Evolutionary conservation across 2,113 vertebrate genomes (phyloP), one percentile per base, ranked within the genome.

Genomic region (Corydoras maculifer): DNA sequence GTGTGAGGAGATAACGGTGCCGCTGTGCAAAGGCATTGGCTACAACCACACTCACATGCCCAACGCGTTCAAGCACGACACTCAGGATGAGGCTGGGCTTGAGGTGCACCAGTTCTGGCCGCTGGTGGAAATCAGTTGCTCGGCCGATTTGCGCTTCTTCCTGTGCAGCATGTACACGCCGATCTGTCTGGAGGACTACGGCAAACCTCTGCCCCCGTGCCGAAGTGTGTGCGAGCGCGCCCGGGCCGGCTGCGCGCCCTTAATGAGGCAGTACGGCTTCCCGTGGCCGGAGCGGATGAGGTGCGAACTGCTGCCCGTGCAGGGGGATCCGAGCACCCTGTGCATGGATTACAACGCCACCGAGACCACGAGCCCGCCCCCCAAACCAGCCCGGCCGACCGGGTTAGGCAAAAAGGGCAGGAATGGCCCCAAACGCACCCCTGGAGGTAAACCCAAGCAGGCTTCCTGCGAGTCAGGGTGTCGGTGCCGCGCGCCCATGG

Each of bases 181-280:
- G 62, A 96, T 97, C 90, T 98, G 95, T 86, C 90, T 96, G 84
- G 90, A 92, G 87, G 54, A 57, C 14, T 57, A 57, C 54, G 54
- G 54, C 14, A 95, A 96, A 80, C 94, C 95, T 2, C 90, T 96
- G 84, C 94, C 94, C 29, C 95, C 94, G 13, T 96, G 95, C 85
- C 86, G 94, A 82, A 83, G 77, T 96, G 95, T 68, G 93, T 97
- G 87, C 86, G 95, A 69, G 95, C 94, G 69, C 89, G 90, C 75
- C 93, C 94, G 0, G 94, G 95, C 73, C 14, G 54, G 54, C 54
- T 98, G 95, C 80, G 93, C 94, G 9, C 94, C 95, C 9, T 92
- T 98, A 79, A 98, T 98, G 95, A 87, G 93, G 62, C 94, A 97
- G 85, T 98, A 96, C 85, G 95, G 95, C 69, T 98, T 98, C 76